These are phyloP conservation scores for Mythimna pallens DNA, from an alignment of 2,888 invertebrate species.

Conservation along the genomic window DNA sequence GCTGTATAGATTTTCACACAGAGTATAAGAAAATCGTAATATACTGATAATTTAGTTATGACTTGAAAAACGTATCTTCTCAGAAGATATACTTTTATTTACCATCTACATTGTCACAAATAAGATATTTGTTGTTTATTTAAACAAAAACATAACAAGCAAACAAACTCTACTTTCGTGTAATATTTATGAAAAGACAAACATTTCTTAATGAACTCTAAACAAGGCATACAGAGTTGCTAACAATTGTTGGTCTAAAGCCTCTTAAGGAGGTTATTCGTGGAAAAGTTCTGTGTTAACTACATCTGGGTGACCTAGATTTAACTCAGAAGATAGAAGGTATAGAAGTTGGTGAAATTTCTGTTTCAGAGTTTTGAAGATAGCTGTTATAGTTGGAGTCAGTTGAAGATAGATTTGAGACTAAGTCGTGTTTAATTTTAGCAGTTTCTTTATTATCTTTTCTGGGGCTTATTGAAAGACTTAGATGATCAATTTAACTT, in stretches of 20 bases:
- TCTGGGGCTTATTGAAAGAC: not conserved
- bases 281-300: conserved; percentile 48
- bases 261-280: conserved; percentile 32
- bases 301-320: conserved; percentile 57
- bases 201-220: conserved; percentile 54
- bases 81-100: not conserved
- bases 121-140: not conserved
- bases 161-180: conserved; percentile 1
- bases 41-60: not conserved
- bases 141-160: not conserved
- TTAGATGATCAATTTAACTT: not conserved
- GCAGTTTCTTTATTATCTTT: not conserved
- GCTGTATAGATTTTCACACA: not conserved
- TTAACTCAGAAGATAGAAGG: conserved; percentile 13
- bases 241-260: conserved; percentile 45
- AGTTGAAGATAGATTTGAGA: conserved; percentile 2
- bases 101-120: not conserved
- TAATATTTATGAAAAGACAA: conserved; percentile 30
- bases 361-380: conserved; percentile 41
- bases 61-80: not conserved
- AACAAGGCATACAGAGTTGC: conserved; percentile 46
- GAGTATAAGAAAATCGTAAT: not conserved
- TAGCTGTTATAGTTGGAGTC: conserved; percentile 26
- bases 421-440: conserved; percentile 21
- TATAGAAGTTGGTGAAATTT: conserved; percentile 24